Evolutionary conservation across 2,888 invertebrate species (phyloP).

Genomic region (Uloborus plumipes): DNA sequence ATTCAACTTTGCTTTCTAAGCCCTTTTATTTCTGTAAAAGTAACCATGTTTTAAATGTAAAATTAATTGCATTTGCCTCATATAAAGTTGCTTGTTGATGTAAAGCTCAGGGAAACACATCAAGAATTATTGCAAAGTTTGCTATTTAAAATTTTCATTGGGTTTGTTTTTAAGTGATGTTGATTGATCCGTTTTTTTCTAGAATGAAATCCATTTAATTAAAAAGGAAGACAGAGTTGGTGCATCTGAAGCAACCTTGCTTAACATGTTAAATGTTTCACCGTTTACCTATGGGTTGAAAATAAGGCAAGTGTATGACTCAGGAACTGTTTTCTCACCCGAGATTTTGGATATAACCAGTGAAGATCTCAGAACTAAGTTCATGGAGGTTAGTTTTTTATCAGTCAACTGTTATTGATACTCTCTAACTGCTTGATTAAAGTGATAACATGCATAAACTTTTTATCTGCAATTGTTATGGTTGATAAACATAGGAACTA

Average conservation of each 20-base stretch:
- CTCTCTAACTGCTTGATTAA: no score
- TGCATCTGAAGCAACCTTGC: slow-evolving; percentile 96
- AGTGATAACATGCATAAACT: no score
- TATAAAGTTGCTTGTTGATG: no score
- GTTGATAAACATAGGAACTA: no score
- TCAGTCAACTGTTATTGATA: no score
- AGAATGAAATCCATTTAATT: slow-evolving; percentile 76
- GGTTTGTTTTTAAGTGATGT: not conserved
- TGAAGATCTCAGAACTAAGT: slow-evolving; percentile 91
- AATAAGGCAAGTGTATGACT: slow-evolving; percentile 91
- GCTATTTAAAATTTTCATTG: not conserved
- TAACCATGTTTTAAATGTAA: no score
- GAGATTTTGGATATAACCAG: slow-evolving; percentile 98
- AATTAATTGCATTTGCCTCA: slow-evolving; percentile 73
- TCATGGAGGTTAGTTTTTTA: slow-evolving; percentile 77
- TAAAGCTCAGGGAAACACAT: no score
- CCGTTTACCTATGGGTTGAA: slow-evolving; percentile 98
- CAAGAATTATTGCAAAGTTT: not conserved
- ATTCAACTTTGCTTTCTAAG: no score
- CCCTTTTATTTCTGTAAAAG: no score
- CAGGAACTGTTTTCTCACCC: slow-evolving; percentile 97
- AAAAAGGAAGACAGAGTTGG: slow-evolving; percentile 96
- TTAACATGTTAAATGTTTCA: slow-evolving; percentile 99
- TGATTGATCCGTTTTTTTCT: slow-evolving; percentile 43
- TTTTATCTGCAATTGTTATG: no score